A percentile compares a stretch with the other conserved stretches of the same genome.
Conservation (phyloP, 2,888 invertebrate genomes). For the Andrena bicolor region DNA sequence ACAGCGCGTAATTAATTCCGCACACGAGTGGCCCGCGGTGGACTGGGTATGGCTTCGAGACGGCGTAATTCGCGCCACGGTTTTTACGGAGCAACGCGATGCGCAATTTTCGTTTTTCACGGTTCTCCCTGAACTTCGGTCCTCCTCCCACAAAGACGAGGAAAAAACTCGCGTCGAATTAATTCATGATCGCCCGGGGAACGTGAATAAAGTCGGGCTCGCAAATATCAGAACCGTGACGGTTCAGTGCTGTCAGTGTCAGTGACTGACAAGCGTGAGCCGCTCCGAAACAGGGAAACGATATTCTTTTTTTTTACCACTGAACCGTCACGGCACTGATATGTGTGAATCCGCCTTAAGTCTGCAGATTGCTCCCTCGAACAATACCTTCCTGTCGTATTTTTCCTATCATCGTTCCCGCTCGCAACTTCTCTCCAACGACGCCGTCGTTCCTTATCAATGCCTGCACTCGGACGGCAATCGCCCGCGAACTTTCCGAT, state of each 20-base stretch:
- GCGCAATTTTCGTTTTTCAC: conserved; percentile 43
- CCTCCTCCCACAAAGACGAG: not conserved
- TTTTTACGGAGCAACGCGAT: conserved; percentile 23
- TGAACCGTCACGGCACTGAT: not conserved
- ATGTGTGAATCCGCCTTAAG: conserved; percentile 6
- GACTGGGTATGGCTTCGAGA: conserved; percentile 25
- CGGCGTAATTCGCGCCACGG: conserved; percentile 10
- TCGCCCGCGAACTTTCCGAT: conserved; percentile 31
- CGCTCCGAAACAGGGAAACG: too few relatives aligned
- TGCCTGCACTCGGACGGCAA: conserved; percentile 24
- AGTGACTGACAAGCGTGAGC: too few relatives aligned
- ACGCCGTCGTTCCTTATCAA: conserved; percentile 39
- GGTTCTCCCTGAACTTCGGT: conserved; percentile 10
- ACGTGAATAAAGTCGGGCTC: too few relatives aligned
- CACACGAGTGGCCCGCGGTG: conserved; percentile 28
- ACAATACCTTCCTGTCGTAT: conserved; percentile 10
- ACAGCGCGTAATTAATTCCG: conserved; percentile 67
- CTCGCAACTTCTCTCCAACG: conserved; percentile 5
- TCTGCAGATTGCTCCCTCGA: conserved; percentile 11
- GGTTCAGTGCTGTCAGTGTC: too few relatives aligned
- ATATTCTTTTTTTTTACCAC: too few relatives aligned
- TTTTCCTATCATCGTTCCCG: not conserved
- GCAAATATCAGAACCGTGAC: too few relatives aligned
- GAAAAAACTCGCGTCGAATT: conserved; percentile 5
- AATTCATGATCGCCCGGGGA: not conserved